Conservation (phyloP, 1,140 invertebrate genomes). For the Pomacea maculata region DNA sequence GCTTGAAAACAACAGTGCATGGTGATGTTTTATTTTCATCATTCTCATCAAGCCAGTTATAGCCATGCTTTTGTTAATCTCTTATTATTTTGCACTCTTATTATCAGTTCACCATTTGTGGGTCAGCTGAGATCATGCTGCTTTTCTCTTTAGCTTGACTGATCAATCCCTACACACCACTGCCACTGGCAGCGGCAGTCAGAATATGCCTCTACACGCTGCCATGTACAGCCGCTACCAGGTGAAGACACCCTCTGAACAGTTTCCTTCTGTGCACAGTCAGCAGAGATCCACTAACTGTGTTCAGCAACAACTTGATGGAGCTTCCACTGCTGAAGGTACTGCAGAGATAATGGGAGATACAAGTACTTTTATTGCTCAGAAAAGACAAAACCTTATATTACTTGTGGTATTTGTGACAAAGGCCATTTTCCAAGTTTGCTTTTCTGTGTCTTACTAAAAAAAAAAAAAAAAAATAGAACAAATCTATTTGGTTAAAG, state of each 20-base stretch:
- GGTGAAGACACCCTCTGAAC: too few species aligned
- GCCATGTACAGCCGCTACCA: slow-evolving; percentile 23
- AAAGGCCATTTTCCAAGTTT: too few species aligned
- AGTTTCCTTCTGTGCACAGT: too few species aligned
- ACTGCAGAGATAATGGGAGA: neutral
- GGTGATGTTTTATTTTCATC: too few species aligned
- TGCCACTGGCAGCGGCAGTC: neutral
- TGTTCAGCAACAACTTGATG: neutral
- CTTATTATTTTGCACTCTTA: neutral
- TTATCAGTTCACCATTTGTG: neutral
- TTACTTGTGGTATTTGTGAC: too few species aligned
- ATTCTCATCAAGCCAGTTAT: too few species aligned
- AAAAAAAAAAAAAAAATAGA: too few species aligned
- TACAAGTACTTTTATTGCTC: neutral
- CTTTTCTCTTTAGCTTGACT: neutral
- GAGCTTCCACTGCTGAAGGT: neutral
- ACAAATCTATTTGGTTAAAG: too few species aligned
- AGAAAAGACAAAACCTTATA: neutral
- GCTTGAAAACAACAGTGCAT: too few species aligned
- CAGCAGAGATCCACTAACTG: too few species aligned
- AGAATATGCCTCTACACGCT: slow-evolving; percentile 7
- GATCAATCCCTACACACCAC: slow-evolving; percentile 10
- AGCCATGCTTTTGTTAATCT: neutral
- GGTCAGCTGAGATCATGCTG: neutral
- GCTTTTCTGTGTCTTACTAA: too few species aligned